A percentile compares a stretch with the other conserved stretches of the same genome.
Evolutionary conservation across 2,113 vertebrate species (phyloP).

Genomic region (Callospermophilus lateralis): DNA sequence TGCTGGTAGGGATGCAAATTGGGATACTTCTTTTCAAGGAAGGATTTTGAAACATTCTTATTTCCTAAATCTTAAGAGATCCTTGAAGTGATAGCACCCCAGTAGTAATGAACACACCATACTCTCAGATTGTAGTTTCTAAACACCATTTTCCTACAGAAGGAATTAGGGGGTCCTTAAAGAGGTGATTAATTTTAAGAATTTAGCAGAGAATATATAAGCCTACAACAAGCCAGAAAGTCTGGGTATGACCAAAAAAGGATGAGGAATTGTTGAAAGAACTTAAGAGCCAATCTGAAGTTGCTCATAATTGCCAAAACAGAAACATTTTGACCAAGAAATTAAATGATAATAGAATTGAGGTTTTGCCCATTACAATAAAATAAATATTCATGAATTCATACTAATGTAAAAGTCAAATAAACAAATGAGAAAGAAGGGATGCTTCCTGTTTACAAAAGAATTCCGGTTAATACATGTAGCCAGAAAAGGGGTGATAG

Average conservation of each 20-base stretch:
- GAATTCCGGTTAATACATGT: not conserved
- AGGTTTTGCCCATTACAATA: not conserved
- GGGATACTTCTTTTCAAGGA: not conserved
- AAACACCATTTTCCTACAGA: not conserved
- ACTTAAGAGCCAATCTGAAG: not conserved
- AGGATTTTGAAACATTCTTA: not conserved
- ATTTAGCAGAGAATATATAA: not conserved
- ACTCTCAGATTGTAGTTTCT: not conserved
- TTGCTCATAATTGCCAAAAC: not conserved
- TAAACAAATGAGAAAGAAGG: not conserved
- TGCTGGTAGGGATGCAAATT: not conserved
- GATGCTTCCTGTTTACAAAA: not conserved
- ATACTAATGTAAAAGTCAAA: not conserved
- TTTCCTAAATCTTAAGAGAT: not conserved
- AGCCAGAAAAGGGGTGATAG: not conserved
- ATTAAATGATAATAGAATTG: not conserved
- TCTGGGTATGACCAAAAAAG: not conserved
- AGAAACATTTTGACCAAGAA: not conserved
- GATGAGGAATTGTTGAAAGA: not conserved
- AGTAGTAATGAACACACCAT: not conserved
- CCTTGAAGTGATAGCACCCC: not conserved
- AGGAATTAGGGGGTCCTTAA: not conserved
- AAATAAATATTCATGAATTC: conserved; percentile 7
- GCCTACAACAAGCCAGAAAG: not conserved
- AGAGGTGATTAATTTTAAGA: not conserved